Conservation (phyloP, 2,888 invertebrate genomes). For the Onthophagus sagittarius region DNA sequence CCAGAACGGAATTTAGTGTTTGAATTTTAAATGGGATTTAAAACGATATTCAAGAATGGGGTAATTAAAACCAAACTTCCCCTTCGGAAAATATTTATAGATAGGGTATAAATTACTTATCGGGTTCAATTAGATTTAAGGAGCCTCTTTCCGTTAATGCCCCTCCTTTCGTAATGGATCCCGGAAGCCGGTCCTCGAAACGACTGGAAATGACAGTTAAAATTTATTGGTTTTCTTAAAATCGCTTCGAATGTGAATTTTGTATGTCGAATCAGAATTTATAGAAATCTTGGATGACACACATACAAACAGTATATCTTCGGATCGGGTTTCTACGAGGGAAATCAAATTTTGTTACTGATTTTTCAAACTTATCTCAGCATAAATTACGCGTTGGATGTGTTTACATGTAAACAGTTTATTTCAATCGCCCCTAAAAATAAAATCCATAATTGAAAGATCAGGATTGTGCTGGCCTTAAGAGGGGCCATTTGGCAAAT, state of each 20-base stretch:
- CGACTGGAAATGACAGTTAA: neutral
- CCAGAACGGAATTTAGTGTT: neutral
- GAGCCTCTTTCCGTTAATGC: neutral
- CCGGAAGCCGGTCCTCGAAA: neutral
- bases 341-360: no score
- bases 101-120: constrained; percentile 5
- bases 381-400: no score
- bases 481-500: no score
- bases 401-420: no score
- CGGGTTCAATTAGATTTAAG: constrained; percentile 2
- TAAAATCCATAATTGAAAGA: no score
- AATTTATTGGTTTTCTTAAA: neutral
- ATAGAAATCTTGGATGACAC: no score
- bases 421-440: no score
- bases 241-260: neutral
- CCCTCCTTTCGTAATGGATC: neutral
- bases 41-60: neutral
- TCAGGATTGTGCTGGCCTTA: no score
- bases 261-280: neutral
- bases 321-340: no score
- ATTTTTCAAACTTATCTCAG: no score
- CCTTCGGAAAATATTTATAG: constrained; percentile 10
- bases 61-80: constrained; percentile 1
- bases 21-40: neutral
- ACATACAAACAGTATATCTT: no score